phyloP scores from a whole-genome alignment of 2,888 invertebrate species.

The Volucella zonaria region DNA sequence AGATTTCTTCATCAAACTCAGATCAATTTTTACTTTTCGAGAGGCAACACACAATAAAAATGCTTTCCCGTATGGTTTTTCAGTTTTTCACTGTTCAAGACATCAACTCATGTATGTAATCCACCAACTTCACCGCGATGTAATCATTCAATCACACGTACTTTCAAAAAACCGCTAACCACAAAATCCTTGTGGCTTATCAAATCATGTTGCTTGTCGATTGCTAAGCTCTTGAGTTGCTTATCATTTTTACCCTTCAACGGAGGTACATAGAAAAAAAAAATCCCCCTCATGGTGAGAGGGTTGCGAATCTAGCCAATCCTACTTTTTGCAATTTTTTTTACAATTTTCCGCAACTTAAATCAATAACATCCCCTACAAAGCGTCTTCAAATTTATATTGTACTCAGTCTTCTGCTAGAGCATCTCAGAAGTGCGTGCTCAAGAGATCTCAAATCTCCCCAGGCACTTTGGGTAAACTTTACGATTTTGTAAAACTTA shows the following conservation, averaged over 20 bases:
- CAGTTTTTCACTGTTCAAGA: too few species aligned
- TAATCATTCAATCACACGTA: not conserved
- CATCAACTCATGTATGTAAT: too few species aligned
- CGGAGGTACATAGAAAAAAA: not conserved
- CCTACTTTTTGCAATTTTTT: too few species aligned
- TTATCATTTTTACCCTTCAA: not conserved
- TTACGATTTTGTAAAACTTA: not conserved
- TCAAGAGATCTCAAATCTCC: not conserved
- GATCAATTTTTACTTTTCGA: too few species aligned
- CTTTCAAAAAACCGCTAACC: conserved; percentile 11
- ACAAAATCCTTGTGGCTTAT: conserved; percentile 20
- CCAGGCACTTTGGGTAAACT: not conserved
- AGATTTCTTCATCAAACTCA: too few species aligned
- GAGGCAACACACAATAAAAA: too few species aligned
- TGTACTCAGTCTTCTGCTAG: not conserved
- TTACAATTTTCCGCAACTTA: too few species aligned
- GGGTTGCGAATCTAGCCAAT: not conserved
- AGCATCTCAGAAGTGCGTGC: not conserved
- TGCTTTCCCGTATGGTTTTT: too few species aligned
- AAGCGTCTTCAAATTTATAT: too few species aligned
- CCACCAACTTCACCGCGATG: too few species aligned
- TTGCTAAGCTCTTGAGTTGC: conserved; percentile 1
- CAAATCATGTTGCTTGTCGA: conserved; percentile 15
- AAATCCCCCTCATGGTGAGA: not conserved
- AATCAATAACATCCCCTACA: too few species aligned